phyloP scores from a whole-genome alignment of 2,113 vertebrate genomes.

The Cyanoramphus novaezelandiae region DNA sequence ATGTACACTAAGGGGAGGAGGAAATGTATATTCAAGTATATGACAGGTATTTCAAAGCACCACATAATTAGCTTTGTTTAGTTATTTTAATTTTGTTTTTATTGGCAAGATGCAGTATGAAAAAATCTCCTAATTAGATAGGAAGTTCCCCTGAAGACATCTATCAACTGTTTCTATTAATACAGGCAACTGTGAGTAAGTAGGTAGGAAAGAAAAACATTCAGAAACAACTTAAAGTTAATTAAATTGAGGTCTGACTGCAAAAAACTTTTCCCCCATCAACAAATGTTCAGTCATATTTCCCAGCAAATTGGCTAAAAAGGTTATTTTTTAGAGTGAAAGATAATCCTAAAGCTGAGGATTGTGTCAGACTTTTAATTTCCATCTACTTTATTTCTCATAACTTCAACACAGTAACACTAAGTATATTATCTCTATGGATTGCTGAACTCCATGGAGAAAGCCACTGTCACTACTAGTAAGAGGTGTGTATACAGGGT shows the following conservation, averaged over 20 bases:
- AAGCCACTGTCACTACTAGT: neutral
- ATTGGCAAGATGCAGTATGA: slow-evolving; percentile 58
- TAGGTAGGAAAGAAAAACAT: slow-evolving; percentile 61
- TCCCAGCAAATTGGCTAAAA: slow-evolving; percentile 38
- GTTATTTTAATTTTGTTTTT: slow-evolving; percentile 72
- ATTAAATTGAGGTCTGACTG: slow-evolving; percentile 60
- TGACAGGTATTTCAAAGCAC: slow-evolving; percentile 62
- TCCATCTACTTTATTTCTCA: neutral
- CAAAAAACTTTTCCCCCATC: slow-evolving; percentile 39
- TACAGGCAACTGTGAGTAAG: slow-evolving; percentile 50
- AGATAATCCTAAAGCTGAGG: neutral
- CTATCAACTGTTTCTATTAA: slow-evolving; percentile 65
- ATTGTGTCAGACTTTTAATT: neutral
- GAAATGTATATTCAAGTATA: slow-evolving; percentile 18
- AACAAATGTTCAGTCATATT: slow-evolving; percentile 27
- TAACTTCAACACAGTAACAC: neutral
- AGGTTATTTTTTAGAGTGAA: neutral
- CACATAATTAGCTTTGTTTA: slow-evolving; percentile 68
- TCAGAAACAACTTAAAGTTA: slow-evolving; percentile 55
- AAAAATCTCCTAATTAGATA: slow-evolving; percentile 71
- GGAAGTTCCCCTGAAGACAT: slow-evolving; percentile 70
- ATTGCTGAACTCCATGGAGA: neutral
- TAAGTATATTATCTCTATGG: neutral
- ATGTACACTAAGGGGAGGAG: neutral
- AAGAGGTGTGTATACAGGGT: neutral